phyloP scores from a whole-genome alignment of 2,797 vertebrate species.

The Pangasius macronema region DNA sequence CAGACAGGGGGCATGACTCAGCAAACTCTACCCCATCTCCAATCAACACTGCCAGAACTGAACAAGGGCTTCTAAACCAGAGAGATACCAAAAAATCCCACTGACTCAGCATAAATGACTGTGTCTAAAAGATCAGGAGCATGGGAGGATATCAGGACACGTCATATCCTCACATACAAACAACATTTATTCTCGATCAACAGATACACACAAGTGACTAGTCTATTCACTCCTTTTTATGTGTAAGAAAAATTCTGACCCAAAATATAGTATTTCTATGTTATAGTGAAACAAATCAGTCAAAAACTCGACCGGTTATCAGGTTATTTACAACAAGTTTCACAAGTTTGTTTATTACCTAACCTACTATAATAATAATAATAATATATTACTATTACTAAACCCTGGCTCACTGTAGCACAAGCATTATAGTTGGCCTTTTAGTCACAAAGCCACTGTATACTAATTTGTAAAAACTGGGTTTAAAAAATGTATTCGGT shows the following conservation, averaged over 20 bases:
- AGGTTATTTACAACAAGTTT: too few relatives aligned
- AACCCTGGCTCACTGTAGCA: not conserved
- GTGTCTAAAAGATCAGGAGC: slow-evolving; percentile 12
- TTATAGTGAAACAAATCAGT: not conserved
- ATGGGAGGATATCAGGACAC: slow-evolving; percentile 7
- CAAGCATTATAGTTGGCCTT: not conserved
- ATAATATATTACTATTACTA: too few relatives aligned
- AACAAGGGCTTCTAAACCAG: slow-evolving; percentile 48
- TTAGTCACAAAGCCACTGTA: not conserved
- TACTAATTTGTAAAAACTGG: too few relatives aligned
- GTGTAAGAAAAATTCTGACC: not conserved
- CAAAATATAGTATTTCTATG: not conserved
- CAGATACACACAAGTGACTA: not conserved
- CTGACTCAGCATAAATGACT: slow-evolving; percentile 53
- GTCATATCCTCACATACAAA: not conserved
- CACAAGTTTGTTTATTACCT: too few relatives aligned
- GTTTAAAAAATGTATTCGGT: not conserved
- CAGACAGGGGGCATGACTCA: slow-evolving; percentile 61
- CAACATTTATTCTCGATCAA: not conserved
- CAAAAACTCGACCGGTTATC: too few relatives aligned
- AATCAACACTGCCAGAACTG: slow-evolving; percentile 56
- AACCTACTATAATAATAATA: too few relatives aligned
- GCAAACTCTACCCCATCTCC: slow-evolving; percentile 48
- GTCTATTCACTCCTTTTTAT: not conserved
- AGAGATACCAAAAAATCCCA: slow-evolving; percentile 62